Evolutionary conservation across 2,113 vertebrate genomes (phyloP).

Genomic region (Corythornis cristatus): DNA sequence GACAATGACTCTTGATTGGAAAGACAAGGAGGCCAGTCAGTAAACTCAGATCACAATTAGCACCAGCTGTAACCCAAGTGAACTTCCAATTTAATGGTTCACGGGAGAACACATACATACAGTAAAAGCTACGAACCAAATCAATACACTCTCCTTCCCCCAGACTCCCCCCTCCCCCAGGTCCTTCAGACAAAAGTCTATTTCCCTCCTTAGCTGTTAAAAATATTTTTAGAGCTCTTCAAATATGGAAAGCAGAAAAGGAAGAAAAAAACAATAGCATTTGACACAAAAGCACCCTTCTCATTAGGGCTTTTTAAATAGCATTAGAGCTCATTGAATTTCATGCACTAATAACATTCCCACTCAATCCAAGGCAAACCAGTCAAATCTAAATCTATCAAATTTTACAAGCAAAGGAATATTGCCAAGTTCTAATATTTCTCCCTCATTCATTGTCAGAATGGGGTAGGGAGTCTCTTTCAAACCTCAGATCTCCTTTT

Average conservation of each 20-base stretch:
- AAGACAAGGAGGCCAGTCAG: constrained; percentile 23
- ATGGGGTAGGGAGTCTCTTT: neutral
- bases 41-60: constrained; percentile 55
- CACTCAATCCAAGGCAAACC: constrained; percentile 43
- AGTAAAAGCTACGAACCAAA: constrained; percentile 46
- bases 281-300: constrained; percentile 56
- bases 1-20: constrained; percentile 47
- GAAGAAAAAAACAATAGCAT: constrained; percentile 40
- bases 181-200: constrained; percentile 51
- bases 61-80: constrained; percentile 48
- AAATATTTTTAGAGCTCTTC: constrained; percentile 64
- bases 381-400: constrained; percentile 56
- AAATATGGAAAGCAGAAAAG: constrained; percentile 29
- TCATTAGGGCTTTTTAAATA: constrained; percentile 64
- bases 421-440: constrained; percentile 55
- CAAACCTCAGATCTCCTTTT: constrained; percentile 9
- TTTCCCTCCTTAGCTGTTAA: constrained; percentile 53
- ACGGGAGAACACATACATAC: constrained; percentile 10
- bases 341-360: constrained; percentile 54
- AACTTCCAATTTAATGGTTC: constrained; percentile 53
- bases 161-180: neutral
- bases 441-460: constrained; percentile 1
- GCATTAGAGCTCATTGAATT: constrained; percentile 55
- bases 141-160: neutral
- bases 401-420: constrained; percentile 56